Conservation (phyloP, 2,888 invertebrate species). For the Panopea generosa region DNA sequence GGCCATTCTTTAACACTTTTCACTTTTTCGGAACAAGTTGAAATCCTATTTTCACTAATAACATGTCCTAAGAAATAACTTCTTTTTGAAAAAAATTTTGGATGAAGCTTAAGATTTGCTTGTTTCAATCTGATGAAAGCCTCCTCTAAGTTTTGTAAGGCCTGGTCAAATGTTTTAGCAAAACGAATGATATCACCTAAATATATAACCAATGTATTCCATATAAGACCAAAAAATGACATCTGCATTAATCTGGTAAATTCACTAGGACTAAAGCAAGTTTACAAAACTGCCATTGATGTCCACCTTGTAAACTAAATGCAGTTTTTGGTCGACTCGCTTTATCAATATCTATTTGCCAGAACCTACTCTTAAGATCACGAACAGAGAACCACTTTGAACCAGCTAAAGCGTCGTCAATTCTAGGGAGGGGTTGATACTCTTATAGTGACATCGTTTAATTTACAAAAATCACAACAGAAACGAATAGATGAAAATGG, state of each 20-base stretch:
- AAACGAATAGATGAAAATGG: background rate
- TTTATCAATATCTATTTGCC: conserved; percentile 2
- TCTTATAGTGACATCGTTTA: background rate
- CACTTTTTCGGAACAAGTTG: background rate
- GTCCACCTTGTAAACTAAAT: conserved; percentile 3
- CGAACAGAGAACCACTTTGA: background rate
- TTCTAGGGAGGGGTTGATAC: background rate
- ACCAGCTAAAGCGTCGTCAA: background rate
- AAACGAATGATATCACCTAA: conserved; percentile 19
- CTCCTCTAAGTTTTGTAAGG: background rate
- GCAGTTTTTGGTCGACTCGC: background rate
- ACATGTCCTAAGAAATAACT: conserved; percentile 6
- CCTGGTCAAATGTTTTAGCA: conserved; percentile 1
- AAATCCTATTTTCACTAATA: background rate
- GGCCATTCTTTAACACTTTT: background rate
- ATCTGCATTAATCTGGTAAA: background rate
- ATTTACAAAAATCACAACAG: background rate
- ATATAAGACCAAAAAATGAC: background rate
- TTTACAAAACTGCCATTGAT: conserved; percentile 1
- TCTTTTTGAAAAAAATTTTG: conserved; percentile 45
- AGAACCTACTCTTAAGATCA: background rate
- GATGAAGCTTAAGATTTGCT: conserved; percentile 34
- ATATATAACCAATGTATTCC: background rate
- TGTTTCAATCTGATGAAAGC: background rate
- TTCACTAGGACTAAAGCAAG: background rate